Base-by-base conservation (phyloP, 2,113 vertebrate genomes). In the Vidua chalybeata region DNA sequence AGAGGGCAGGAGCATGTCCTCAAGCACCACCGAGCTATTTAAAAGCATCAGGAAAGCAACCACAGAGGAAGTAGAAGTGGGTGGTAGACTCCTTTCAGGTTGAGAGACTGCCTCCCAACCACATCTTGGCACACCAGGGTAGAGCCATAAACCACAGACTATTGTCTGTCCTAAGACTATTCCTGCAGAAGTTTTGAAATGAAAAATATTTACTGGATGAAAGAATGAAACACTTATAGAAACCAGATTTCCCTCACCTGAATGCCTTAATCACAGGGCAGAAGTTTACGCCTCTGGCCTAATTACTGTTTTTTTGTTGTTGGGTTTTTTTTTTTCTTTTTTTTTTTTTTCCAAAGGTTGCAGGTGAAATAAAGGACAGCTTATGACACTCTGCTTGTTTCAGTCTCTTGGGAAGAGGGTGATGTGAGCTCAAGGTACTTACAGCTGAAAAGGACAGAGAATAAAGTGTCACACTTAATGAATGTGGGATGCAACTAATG, bases 321-420 rank as follows among this genome's bases (percentile, higher is more conserved):
- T 46, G 49, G 27, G 21, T 26, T 1, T 54, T 58, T 73, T 52
- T 54, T 19, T 41, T 12, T 21, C 13, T 12, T 59, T 37, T 5
- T 26, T 26, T 1, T 54, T 58, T 73, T 52, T 54, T 19, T 5
- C 54, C 45, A 84, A 91, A 16, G 35, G 28, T 15, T 92, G 84
- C 80, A 91, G 89, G 84, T 95, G 54, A 95, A 96, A 79, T 51
- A 78, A 96, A 94, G 71, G 81, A 54, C 94, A 95, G 31, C 8
- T 84, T 78, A 78, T 45, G 48, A 89, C 61, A 84, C 7, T 8
- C n/a, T 63, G 56, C 41, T 43, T 68, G 16, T 63, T 77, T 31
- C 56, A 51, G 6, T 78, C 64, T 14, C 64, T 45, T 13, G 33
- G 21, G 56, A 89, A 75, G 26, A 84, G 24, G 9, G 19, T 64